Percentiles rank a stretch among this genome's conserved stretches.
These are phyloP conservation scores for Valencia hispanica DNA, from an alignment of 2,797 vertebrate species.

Conservation along the genomic window DNA sequence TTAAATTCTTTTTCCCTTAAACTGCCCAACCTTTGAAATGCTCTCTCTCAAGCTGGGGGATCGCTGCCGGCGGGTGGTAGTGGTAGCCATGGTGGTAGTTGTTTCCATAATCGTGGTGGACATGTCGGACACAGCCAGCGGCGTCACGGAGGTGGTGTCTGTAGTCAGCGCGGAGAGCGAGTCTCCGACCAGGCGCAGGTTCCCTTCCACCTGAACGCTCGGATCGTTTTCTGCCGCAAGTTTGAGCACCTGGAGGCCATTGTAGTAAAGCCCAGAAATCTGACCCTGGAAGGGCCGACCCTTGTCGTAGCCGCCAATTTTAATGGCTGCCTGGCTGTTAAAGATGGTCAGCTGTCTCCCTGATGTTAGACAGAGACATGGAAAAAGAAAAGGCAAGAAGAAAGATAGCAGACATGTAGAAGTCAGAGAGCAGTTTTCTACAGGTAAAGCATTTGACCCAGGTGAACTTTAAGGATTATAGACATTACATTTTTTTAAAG, in stretches of 20 bases:
- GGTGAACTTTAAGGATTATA: constrained; percentile 38
- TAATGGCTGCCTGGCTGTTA: constrained; percentile 96
- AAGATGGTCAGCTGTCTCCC: constrained; percentile 98
- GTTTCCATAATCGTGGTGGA: constrained; percentile 99
- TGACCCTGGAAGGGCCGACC: constrained; percentile 95
- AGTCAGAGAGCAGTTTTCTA: constrained; percentile 44
- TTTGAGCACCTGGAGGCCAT: constrained; percentile 94
- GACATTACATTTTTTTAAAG: constrained; percentile 27
- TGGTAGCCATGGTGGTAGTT: constrained; percentile 96
- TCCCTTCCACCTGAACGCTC: constrained; percentile 90
- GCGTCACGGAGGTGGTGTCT: constrained; percentile 90
- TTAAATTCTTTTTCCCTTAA: constrained; percentile 2
- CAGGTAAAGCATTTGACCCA: constrained; percentile 50
- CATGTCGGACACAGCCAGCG: constrained; percentile 90
- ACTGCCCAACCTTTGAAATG: constrained; percentile 86
- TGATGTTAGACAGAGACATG: constrained; percentile 63
- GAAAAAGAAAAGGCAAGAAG: constrained; percentile 41
- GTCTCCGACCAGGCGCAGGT: constrained; percentile 91
- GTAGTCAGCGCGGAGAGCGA: constrained; percentile 89
- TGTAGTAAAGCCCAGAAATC: constrained; percentile 97
- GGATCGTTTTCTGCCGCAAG: constrained; percentile 94
- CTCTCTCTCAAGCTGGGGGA: constrained; percentile 94
- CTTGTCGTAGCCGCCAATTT: constrained; percentile 93
- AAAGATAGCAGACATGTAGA: constrained; percentile 46
- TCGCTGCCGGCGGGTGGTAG: constrained; percentile 93